phyloP scores from a whole-genome alignment of 2,888 invertebrate species.

The Acholoe squamosa region DNA sequence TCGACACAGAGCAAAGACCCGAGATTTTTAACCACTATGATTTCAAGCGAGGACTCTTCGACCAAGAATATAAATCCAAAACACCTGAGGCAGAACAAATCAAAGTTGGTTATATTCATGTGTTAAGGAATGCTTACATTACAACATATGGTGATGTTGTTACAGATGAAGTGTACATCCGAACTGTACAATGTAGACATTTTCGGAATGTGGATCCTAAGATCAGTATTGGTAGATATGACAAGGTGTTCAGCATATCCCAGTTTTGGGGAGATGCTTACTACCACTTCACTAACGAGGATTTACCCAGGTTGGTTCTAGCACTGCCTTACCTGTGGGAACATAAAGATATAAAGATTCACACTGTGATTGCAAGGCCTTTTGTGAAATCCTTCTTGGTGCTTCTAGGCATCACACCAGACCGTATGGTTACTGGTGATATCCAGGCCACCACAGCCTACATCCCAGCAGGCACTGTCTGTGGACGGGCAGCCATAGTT shows the following conservation, averaged over 20 bases:
- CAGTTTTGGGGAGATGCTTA: slow-evolving; percentile 64
- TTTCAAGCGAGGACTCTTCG: neutral
- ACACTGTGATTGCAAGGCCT: neutral
- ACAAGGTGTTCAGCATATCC: slow-evolving; percentile 62
- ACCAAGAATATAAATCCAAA: neutral
- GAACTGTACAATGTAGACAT: neutral
- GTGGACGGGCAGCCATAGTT: neutral
- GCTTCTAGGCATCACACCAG: neutral
- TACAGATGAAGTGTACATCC: neutral
- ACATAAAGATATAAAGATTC: slow-evolving; percentile 57
- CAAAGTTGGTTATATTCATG: neutral
- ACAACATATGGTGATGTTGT: neutral
- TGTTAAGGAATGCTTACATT: neutral
- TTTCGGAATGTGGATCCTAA: neutral
- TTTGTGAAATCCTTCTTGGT: neutral
- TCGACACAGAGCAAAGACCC: too few relatives aligned
- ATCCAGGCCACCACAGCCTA: slow-evolving; percentile 11
- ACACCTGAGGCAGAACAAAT: neutral
- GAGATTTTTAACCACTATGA: too few relatives aligned
- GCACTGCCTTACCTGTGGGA: slow-evolving; percentile 42
- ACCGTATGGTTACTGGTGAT: slow-evolving; percentile 11
- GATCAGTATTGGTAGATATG: neutral
- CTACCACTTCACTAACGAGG: slow-evolving; percentile 63
- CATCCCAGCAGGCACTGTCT: slow-evolving; percentile 33
- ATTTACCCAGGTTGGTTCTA: slow-evolving; percentile 59